Evolutionary conservation across 2,797 vertebrate species (phyloP).

Genomic region (Trichosurus vulpecula): DNA sequence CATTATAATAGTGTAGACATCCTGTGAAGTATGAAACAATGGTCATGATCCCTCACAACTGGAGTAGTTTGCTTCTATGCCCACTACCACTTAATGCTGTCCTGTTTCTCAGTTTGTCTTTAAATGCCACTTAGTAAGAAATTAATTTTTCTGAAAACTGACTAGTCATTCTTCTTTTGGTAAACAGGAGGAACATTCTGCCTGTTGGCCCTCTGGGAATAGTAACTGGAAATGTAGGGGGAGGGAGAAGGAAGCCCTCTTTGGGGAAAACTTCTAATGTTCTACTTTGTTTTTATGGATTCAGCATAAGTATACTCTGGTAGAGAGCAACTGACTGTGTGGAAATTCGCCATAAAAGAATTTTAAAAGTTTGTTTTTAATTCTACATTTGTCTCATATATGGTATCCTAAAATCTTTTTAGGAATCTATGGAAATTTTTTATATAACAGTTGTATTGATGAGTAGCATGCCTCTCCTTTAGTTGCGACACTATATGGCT

Average conservation of each 20-base stretch:
- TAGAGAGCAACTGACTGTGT: neutral
- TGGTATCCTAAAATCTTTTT: neutral
- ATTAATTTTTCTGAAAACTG: slow-evolving; percentile 25
- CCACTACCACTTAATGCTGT: neutral
- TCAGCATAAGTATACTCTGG: neutral
- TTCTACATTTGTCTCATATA: neutral
- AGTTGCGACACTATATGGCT: neutral
- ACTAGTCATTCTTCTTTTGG: slow-evolving; percentile 19
- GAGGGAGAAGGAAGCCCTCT: neutral
- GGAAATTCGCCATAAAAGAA: slow-evolving; percentile 2
- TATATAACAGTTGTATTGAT: neutral
- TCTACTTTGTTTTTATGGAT: neutral
- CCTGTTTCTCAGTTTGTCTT: neutral
- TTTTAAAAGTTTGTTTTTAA: neutral
- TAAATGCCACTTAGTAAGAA: neutral
- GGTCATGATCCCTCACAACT: slow-evolving; percentile 9
- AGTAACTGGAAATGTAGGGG: neutral
- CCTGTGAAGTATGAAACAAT: slow-evolving; percentile 26
- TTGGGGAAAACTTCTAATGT: neutral
- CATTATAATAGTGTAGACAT: neutral
- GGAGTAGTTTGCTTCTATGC: neutral
- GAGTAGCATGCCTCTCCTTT: neutral
- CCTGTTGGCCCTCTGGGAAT: neutral
- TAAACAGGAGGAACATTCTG: slow-evolving; percentile 25
- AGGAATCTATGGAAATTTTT: neutral